Evolutionary conservation across 2,888 invertebrate genomes (phyloP).

Genomic region (Pocota personata): DNA sequence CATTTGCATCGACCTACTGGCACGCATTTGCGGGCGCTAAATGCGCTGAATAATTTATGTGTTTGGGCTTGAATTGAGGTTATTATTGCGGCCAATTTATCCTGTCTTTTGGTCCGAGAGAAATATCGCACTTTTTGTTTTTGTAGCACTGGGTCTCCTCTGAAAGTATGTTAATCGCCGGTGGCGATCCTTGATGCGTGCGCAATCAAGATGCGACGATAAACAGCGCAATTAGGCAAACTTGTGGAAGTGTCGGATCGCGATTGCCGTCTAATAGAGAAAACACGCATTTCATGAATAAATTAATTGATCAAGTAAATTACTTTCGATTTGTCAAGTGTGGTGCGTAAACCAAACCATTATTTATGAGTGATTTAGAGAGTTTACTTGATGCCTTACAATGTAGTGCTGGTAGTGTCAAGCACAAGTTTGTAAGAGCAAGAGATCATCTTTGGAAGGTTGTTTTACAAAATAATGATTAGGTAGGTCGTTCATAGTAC

Average conservation of each 20-base stretch:
- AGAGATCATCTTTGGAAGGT: not conserved
- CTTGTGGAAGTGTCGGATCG: conserved; percentile 50
- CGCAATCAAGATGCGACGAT: conserved; percentile 42
- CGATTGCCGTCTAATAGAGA: conserved; percentile 53
- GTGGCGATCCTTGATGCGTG: conserved; percentile 50
- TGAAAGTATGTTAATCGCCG: conserved; percentile 62
- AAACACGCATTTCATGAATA: conserved; percentile 65
- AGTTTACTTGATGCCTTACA: conserved; percentile 8
- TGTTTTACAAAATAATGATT: no score
- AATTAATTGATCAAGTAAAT: conserved; percentile 59
- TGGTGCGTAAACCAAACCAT: conserved; percentile 17
- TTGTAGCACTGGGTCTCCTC: not conserved
- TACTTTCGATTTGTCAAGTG: conserved; percentile 69
- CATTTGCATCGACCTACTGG: conserved; percentile 68
- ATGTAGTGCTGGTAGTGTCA: not conserved
- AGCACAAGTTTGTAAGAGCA: not conserved
- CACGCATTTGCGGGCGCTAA: conserved; percentile 39
- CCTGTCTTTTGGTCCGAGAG: conserved; percentile 14
- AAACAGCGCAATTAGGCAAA: conserved; percentile 47
- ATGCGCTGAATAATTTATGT: conserved; percentile 52
- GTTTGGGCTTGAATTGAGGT: conserved; percentile 38
- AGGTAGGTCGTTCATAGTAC: no score
- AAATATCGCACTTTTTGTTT: not conserved
- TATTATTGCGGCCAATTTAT: conserved; percentile 43
- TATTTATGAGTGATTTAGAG: conserved; percentile 24